A percentile compares a stretch with the other conserved stretches of the same genome.
Evolutionary conservation across 1,140 invertebrate genomes (phyloP).

Genomic region (Aphis craccivora): DNA sequence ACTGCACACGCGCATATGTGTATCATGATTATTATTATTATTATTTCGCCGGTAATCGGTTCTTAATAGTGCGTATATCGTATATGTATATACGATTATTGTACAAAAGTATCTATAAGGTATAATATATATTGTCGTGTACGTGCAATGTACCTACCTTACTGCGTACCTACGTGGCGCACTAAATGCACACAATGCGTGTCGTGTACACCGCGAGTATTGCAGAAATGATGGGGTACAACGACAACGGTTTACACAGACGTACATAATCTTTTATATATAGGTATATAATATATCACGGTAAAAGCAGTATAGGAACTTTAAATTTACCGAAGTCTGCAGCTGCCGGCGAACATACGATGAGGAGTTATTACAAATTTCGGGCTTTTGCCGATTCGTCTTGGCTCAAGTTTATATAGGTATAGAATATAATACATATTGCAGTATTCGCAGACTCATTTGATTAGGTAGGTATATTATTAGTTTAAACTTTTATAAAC

Average conservation of each 20-base stretch:
- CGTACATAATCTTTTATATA: not conserved
- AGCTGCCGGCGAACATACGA: not conserved
- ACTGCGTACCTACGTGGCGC: not conserved
- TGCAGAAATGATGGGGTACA: not conserved
- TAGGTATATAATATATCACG: not conserved
- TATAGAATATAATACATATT: no score
- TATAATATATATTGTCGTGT: not conserved
- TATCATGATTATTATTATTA: not conserved
- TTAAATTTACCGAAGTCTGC: not conserved
- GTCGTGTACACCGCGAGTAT: no score
- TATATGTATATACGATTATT: not conserved
- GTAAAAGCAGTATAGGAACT: not conserved
- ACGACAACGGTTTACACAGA: not conserved
- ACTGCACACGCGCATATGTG: not conserved
- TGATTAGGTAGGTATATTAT: no score
- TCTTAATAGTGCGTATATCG: slow-evolving; percentile 5
- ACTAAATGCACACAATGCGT: not conserved
- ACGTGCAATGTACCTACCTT: not conserved
- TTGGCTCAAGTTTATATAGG: not conserved
- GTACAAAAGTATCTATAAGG: not conserved
- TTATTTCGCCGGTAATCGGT: not conserved
- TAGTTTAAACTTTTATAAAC: no score
- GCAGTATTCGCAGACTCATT: no score
- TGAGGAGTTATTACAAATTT: not conserved
- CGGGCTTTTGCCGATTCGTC: not conserved